Conservation (phyloP, 2,888 invertebrate species). For the Xestia c-nigrum region DNA sequence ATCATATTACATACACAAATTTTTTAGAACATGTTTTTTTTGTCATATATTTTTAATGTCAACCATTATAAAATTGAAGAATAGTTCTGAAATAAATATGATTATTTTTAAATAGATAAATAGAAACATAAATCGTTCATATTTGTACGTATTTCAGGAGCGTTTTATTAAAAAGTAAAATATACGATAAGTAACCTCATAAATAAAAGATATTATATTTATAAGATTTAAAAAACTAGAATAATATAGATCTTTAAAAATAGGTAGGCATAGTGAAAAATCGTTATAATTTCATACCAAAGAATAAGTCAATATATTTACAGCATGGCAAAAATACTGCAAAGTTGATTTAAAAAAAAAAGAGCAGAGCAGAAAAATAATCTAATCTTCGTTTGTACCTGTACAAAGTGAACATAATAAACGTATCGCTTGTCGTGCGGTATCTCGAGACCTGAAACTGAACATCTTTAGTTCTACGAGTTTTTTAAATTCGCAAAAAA, state of each 20-base stretch:
- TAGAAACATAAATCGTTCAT: background rate
- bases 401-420: background rate
- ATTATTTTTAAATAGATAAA: background rate
- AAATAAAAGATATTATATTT: background rate
- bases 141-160: background rate
- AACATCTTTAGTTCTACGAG: background rate
- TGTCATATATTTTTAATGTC: background rate
- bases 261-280: slow-evolving; percentile 6
- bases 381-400: background rate
- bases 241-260: background rate
- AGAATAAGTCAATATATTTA: slow-evolving; percentile 49
- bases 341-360: background rate
- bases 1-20: background rate
- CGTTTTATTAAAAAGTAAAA: background rate
- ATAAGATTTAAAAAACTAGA: background rate
- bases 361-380: background rate
- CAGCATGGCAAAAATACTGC: slow-evolving; percentile 20
- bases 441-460: background rate
- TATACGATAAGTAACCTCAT: background rate
- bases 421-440: background rate
- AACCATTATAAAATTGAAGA: background rate
- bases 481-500: background rate
- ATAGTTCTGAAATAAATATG: background rate
- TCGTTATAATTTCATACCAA: slow-evolving; percentile 48
- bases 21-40: background rate